phyloP scores from a whole-genome alignment of 1,140 invertebrate species.

The Pseudomyrmex pallidus region DNA sequence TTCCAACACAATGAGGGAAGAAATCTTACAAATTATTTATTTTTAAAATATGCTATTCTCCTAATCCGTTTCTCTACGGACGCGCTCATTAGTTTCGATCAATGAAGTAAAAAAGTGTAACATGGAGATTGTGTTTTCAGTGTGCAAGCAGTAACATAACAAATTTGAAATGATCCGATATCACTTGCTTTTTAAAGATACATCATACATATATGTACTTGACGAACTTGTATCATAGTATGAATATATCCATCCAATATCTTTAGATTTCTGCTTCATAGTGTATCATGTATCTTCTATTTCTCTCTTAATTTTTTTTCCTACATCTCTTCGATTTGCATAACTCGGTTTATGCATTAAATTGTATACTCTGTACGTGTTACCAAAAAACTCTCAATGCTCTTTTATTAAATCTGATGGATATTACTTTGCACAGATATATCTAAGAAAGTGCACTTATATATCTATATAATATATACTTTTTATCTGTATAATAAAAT shows the following conservation, averaged over 20 bases:
- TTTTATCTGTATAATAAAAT: not conserved
- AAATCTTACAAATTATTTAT: not conserved
- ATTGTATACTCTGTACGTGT: conserved; percentile 11
- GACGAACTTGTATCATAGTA: conserved; percentile 13
- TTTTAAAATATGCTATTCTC: too few relatives aligned
- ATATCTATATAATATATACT: too few relatives aligned
- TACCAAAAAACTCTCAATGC: conserved; percentile 28
- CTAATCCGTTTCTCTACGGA: not conserved
- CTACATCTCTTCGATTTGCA: conserved; percentile 37
- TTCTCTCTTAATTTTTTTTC: not conserved
- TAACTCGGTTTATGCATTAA: not conserved
- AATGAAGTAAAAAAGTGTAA: conserved; percentile 9
- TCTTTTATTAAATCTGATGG: conserved; percentile 36
- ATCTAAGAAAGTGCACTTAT: conserved; percentile 21
- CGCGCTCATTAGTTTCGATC: not conserved
- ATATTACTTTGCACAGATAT: conserved; percentile 32
- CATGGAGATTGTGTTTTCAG: conserved; percentile 38
- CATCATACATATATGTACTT: conserved; percentile 13
- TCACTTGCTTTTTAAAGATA: conserved; percentile 17
- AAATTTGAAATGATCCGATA: not conserved
- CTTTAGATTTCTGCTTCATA: conserved; percentile 24
- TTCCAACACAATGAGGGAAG: not conserved
- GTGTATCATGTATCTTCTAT: conserved; percentile 22
- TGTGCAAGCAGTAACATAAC: conserved; percentile 37
- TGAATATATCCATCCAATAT: conserved; percentile 40